Conservation (phyloP, 2,113 vertebrate species). For the Gnathonemus echidnorhynchus region DNA sequence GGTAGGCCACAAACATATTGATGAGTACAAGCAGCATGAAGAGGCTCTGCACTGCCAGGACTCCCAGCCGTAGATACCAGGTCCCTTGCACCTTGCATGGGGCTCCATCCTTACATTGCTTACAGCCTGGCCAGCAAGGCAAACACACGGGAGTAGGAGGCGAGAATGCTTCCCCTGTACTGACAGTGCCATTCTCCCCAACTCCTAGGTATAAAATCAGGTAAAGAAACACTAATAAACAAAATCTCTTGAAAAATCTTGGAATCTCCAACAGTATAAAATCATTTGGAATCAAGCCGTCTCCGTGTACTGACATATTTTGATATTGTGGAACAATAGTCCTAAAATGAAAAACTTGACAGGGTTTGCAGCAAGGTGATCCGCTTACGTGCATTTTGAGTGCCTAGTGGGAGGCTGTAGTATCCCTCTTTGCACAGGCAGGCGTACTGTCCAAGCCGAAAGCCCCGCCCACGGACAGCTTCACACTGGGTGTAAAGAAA, state of each 20-base stretch:
- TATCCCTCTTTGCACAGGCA: constrained; percentile 83
- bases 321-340: background rate
- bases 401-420: constrained; percentile 51
- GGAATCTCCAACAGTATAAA: background rate
- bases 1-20: constrained; percentile 83
- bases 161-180: constrained; percentile 36
- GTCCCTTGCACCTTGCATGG: constrained; percentile 80
- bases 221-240: constrained; percentile 6
- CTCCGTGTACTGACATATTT: background rate
- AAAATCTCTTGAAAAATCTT: background rate
- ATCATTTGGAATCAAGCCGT: background rate
- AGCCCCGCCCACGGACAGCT: constrained; percentile 66
- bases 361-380: background rate
- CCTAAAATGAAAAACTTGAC: background rate
- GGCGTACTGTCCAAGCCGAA: constrained; percentile 79
- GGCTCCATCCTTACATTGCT: constrained; percentile 63
- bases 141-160: constrained; percentile 62
- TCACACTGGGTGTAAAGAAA: constrained; percentile 64
- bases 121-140: constrained; percentile 75
- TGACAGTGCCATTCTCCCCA: constrained; percentile 34
- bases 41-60: constrained; percentile 74
- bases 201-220: constrained; percentile 26
- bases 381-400: constrained; percentile 42
- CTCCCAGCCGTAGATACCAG: constrained; percentile 52
- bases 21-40: constrained; percentile 83